Conservation (phyloP, 2,797 vertebrate genomes). For the Columba guinea region DNA sequence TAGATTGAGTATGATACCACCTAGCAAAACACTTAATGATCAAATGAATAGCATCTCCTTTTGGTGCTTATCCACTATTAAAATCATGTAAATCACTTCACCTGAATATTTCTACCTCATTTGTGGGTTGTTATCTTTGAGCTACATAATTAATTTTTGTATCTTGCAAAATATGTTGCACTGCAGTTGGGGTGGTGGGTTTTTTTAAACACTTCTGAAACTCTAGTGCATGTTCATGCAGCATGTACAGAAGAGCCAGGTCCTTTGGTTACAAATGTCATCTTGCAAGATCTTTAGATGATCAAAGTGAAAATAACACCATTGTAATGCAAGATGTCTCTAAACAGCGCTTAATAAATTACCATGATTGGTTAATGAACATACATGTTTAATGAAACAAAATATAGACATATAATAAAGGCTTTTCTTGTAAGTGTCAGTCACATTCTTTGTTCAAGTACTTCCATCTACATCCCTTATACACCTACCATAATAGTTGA, state of each 20-base stretch:
- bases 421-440: slow-evolving; percentile 28
- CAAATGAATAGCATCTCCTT: slow-evolving; percentile 24
- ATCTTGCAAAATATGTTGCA: background rate
- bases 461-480: background rate
- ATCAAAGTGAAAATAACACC: slow-evolving; percentile 61
- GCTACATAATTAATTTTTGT: slow-evolving; percentile 48
- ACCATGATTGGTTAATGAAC: slow-evolving; percentile 49
- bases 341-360: slow-evolving; percentile 48
- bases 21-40: slow-evolving; percentile 24
- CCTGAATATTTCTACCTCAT: slow-evolving; percentile 58
- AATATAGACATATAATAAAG: slow-evolving; percentile 48
- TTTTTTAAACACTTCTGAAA: background rate
- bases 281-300: slow-evolving; percentile 13
- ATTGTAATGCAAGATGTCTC: background rate
- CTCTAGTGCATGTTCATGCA: background rate
- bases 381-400: slow-evolving; percentile 60
- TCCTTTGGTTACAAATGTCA: slow-evolving; percentile 24
- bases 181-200: background rate
- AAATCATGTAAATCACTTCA: slow-evolving; percentile 56
- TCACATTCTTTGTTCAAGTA: background rate
- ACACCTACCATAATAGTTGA: background rate
- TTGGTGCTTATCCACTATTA: slow-evolving; percentile 41
- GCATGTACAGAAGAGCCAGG: background rate
- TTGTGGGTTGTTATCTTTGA: slow-evolving; percentile 51
- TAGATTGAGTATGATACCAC: background rate